Percentiles rank a stretch among this genome's conserved stretches.
Conservation (phyloP, 1,140 invertebrate species). For the Magallana ariakensis region DNA sequence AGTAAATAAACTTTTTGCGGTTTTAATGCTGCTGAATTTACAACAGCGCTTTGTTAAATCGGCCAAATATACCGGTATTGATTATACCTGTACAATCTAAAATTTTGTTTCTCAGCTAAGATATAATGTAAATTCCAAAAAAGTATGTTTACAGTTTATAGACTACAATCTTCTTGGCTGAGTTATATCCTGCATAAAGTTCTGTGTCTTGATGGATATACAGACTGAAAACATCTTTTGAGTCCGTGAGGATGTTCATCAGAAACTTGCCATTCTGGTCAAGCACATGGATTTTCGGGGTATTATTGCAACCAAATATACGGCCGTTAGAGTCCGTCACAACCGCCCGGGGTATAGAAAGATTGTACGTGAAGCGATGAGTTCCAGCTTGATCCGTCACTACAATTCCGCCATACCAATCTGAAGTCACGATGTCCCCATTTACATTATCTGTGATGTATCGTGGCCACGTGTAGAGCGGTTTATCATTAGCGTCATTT, state of each 20-base stretch:
- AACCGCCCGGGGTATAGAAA: constrained; percentile 1
- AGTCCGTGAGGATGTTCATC: neutral
- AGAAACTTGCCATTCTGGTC: constrained; percentile 23
- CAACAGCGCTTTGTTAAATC: no score
- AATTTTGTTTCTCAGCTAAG: no score
- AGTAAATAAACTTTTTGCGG: no score
- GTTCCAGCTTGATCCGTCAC: neutral
- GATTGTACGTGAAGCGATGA: constrained; percentile 4
- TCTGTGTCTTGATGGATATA: neutral
- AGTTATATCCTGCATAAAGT: neutral
- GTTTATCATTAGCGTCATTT: neutral
- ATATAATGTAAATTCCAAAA: no score
- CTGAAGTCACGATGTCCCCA: neutral
- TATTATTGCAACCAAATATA: constrained; percentile 12
- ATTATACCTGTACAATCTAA: no score
- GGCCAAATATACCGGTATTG: no score
- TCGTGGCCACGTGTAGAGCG: neutral
- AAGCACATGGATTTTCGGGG: neutral
- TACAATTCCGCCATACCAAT: constrained; percentile 11
- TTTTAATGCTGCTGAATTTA: no score
- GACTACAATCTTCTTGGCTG: neutral
- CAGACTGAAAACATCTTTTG: neutral
- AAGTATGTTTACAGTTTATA: neutral
- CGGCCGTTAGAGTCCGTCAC: neutral
- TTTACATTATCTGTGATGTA: neutral